Percentiles rank a stretch among this genome's conserved stretches.
phyloP scores from a whole-genome alignment of 2,888 invertebrate species.

The Drosophila prostipennis region DNA sequence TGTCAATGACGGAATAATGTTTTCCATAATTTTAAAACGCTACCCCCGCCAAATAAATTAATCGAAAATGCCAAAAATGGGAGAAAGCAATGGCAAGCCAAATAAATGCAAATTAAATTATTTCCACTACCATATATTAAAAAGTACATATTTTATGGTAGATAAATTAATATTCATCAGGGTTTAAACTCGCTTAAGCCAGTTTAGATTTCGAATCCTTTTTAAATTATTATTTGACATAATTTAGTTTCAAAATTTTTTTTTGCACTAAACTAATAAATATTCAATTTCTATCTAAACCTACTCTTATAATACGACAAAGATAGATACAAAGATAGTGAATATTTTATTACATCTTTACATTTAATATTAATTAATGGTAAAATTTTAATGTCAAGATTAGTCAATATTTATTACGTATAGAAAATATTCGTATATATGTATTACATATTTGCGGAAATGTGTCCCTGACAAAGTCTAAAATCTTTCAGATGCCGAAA shows the following conservation, averaged over 20 bases:
- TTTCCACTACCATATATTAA: constrained; percentile 23
- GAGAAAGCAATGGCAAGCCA: constrained; percentile 1
- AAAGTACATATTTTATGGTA: constrained; percentile 3
- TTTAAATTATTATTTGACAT: neutral
- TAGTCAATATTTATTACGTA: no score
- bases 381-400: no score
- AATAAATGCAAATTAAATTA: constrained; percentile 43
- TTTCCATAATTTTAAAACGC: constrained; percentile 67
- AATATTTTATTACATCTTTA: no score
- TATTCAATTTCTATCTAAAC: no score
- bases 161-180: constrained; percentile 1
- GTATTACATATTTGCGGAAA: no score
- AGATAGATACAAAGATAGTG: no score
- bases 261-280: no score
- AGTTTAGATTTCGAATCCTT: neutral
- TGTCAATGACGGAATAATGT: constrained; percentile 70
- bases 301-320: no score
- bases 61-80: constrained; percentile 27
- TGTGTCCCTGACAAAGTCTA: no score
- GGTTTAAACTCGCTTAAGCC: constrained; percentile 1
- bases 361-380: no score
- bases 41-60: constrained; percentile 42
- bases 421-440: no score
- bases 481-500: constrained; percentile 24
- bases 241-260: neutral